Conservation (phyloP, 2,888 invertebrate genomes). For the Megamerina dolium region DNA sequence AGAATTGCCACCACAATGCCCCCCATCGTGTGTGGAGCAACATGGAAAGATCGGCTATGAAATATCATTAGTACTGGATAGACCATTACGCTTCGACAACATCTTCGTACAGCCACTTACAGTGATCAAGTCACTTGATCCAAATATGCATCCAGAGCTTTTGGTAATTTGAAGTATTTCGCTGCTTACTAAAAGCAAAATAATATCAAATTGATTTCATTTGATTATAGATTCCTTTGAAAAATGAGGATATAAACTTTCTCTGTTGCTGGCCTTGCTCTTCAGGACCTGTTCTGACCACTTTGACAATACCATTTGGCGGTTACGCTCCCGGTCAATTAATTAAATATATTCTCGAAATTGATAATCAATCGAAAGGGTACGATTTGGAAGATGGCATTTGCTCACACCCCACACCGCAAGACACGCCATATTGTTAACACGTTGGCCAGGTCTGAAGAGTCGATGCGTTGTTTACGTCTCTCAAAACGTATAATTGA, state of each 20-base stretch:
- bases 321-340: conserved; percentile 69
- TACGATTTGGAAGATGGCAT: conserved; percentile 25
- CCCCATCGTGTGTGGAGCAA: conserved; percentile 57
- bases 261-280: conserved; percentile 34
- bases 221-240: conserved; percentile 16
- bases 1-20: conserved; percentile 25
- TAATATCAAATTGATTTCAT: not conserved
- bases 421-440: conserved; percentile 16
- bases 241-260: conserved; percentile 15
- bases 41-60: conserved; percentile 69
- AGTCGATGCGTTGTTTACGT: conserved; percentile 15
- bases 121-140: conserved; percentile 67
- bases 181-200: conserved; percentile 46
- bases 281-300: conserved; percentile 25
- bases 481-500: conserved; percentile 24
- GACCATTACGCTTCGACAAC: conserved; percentile 67
- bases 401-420: conserved; percentile 23
- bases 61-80: conserved; percentile 66
- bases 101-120: conserved; percentile 53
- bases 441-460: conserved; percentile 11
- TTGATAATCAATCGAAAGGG: conserved; percentile 63
- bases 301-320: conserved; percentile 53
- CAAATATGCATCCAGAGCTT: conserved; percentile 64
- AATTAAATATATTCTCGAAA: conserved; percentile 59
- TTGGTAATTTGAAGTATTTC: conserved; percentile 57